These are phyloP conservation scores for Idaea dimidiata DNA, from an alignment of 2,888 invertebrate species.

Conservation along the genomic window DNA sequence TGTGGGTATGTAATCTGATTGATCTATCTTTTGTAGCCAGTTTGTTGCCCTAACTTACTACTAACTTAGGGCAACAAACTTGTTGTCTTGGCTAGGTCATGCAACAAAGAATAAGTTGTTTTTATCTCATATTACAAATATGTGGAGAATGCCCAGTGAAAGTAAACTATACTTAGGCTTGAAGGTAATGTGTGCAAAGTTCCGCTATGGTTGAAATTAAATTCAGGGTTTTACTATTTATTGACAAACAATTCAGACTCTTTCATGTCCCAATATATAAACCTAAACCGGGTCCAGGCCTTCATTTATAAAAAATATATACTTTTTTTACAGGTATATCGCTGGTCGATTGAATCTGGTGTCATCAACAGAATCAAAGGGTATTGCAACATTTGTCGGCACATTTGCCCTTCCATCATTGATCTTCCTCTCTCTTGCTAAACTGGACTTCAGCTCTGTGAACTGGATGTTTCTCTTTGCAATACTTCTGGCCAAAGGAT, in stretches of 20 bases:
- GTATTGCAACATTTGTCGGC: conserved; percentile 95
- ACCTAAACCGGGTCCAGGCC: too few relatives aligned
- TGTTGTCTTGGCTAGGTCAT: background rate
- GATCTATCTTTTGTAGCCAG: conserved; percentile 6
- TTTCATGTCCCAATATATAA: too few relatives aligned
- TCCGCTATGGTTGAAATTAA: too few relatives aligned
- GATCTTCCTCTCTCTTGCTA: conserved; percentile 94
- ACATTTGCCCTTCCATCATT: conserved; percentile 95
- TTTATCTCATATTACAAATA: background rate
- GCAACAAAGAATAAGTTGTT: background rate
- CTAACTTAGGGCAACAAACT: too few relatives aligned
- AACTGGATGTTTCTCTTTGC: conserved; percentile 96
- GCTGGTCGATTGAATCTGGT: conserved; percentile 92
- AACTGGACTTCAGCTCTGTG: conserved; percentile 89
- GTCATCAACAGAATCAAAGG: conserved; percentile 91
- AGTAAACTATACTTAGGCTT: too few relatives aligned
- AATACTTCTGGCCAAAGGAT: conserved; percentile 91
- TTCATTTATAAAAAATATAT: background rate
- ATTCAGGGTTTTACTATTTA: too few relatives aligned
- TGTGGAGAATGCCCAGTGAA: too few relatives aligned
- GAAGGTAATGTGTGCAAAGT: too few relatives aligned
- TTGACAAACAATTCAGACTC: too few relatives aligned
- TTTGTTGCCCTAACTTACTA: background rate
- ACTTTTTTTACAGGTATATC: conserved; percentile 83
- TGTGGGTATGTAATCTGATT: conserved; percentile 86